Conservation (phyloP, 2,113 vertebrate species). For the Philantomba maxwellii region DNA sequence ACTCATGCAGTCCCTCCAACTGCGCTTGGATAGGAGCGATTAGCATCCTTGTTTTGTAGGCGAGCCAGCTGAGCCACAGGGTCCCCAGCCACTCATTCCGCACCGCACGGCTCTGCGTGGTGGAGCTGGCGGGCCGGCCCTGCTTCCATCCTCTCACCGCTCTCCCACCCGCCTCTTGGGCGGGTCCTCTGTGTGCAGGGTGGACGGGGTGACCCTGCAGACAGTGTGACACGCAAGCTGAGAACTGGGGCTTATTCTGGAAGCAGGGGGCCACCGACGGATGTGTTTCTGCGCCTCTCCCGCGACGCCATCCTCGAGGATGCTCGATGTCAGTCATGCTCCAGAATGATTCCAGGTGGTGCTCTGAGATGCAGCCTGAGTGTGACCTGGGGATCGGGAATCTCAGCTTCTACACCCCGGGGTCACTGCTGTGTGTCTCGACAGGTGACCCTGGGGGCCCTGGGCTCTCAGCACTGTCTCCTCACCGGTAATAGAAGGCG, state of each 20-base stretch:
- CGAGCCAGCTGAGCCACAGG: background rate
- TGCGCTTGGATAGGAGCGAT: accelerated
- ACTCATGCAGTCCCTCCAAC: background rate
- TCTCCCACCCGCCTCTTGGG: accelerated
- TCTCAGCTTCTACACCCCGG: accelerated
- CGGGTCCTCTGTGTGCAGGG: accelerated
- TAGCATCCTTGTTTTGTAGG: background rate
- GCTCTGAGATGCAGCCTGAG: accelerated
- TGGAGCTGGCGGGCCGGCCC: too few relatives aligned
- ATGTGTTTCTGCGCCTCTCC: accelerated
- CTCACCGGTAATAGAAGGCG: accelerated
- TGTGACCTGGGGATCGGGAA: background rate
- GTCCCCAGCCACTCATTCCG: accelerated
- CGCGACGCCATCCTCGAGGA: accelerated
- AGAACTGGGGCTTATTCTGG: background rate
- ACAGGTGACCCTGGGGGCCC: background rate
- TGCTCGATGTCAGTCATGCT: accelerated
- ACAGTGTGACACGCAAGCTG: accelerated
- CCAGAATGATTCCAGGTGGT: background rate
- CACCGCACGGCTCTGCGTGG: background rate
- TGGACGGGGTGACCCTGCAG: accelerated
- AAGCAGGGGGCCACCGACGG: accelerated
- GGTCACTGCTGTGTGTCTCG: accelerated
- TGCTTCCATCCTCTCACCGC: accelerated
- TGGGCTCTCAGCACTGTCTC: background rate